phyloP scores from a whole-genome alignment of 2,113 vertebrate species.

The Rhabdornis inornatus region DNA sequence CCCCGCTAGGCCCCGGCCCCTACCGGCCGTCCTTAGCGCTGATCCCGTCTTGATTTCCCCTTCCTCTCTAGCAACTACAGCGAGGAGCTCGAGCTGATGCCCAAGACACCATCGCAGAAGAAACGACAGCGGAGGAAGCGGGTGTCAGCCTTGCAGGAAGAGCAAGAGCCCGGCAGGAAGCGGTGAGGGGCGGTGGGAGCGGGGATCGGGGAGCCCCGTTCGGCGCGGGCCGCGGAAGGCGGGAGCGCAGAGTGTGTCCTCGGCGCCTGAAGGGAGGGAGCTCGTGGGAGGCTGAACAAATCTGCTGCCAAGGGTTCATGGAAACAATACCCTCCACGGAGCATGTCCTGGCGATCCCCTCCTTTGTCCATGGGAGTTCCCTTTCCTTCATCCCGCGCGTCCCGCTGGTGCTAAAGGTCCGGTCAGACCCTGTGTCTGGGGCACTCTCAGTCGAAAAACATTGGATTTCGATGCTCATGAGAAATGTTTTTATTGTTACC shows the following conservation, averaged over 20 bases:
- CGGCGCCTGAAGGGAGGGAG: not conserved
- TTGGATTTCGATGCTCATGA: fast-evolving
- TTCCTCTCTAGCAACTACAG: conserved; percentile 75
- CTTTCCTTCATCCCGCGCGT: not conserved
- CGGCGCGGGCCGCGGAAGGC: not conserved
- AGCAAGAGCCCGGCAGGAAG: conserved; percentile 63
- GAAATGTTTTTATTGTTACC: too few relatives aligned
- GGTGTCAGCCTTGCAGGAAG: conserved; percentile 68
- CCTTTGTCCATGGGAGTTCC: not conserved
- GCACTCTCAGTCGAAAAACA: fast-evolving
- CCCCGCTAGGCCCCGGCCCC: not conserved
- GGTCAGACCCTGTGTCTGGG: fast-evolving
- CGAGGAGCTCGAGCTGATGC: conserved; percentile 89
- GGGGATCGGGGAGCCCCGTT: not conserved
- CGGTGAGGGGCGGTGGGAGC: conserved; percentile 62
- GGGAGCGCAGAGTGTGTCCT: fast-evolving
- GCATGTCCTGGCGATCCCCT: fast-evolving
- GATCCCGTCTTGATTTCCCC: not conserved
- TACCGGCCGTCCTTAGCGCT: not conserved
- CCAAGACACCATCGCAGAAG: conserved; percentile 95
- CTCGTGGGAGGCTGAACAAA: too few relatives aligned
- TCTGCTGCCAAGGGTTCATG: fast-evolving
- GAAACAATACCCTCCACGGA: fast-evolving
- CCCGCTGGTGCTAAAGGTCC: not conserved
- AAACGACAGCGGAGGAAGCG: conserved; percentile 83